Conservation (phyloP, 1,140 invertebrate species). For the Scaptomyza montana region DNA sequence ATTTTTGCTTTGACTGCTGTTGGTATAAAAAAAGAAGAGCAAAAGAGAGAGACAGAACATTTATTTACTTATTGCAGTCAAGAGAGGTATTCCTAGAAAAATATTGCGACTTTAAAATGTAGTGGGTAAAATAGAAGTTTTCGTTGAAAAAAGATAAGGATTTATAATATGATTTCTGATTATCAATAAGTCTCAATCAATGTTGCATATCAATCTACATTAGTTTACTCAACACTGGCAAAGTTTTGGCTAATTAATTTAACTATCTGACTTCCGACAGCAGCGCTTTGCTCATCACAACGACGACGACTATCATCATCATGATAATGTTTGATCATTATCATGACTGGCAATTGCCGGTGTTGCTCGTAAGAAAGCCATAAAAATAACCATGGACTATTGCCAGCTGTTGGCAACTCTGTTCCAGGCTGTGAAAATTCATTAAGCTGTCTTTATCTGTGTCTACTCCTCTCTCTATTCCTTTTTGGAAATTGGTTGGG, state of each 20-base stretch:
- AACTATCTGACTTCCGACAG: not conserved
- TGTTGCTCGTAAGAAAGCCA: slow-evolving; percentile 19
- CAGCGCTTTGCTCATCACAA: not conserved
- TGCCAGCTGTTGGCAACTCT: slow-evolving; percentile 17
- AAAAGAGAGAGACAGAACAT: not conserved
- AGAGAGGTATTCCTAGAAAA: slow-evolving; percentile 22
- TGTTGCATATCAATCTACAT: not conserved
- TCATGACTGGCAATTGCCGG: slow-evolving; percentile 20
- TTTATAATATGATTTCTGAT: too few species aligned
- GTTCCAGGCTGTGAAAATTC: slow-evolving; percentile 21
- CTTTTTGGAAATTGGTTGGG: slow-evolving; percentile 17
- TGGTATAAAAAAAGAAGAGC: slow-evolving; percentile 8
- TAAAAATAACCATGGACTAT: slow-evolving; percentile 30
- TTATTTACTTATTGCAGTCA: slow-evolving; percentile 29
- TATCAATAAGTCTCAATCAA: not conserved
- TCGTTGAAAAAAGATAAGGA: too few species aligned
- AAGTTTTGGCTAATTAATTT: slow-evolving; percentile 26
- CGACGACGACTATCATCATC: not conserved
- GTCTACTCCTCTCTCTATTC: not conserved
- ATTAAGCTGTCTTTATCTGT: slow-evolving; percentile 20
- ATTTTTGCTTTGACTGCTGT: slow-evolving; percentile 15
- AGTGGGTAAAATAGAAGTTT: not conserved
- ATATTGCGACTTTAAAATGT: not conserved
- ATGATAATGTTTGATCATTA: slow-evolving; percentile 8
- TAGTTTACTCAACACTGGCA: not conserved